Percentiles rank a stretch among this genome's conserved stretches.
These are phyloP conservation scores for Gallinago stenura DNA, from an alignment of 2,797 vertebrate species.

Conservation along the genomic window DNA sequence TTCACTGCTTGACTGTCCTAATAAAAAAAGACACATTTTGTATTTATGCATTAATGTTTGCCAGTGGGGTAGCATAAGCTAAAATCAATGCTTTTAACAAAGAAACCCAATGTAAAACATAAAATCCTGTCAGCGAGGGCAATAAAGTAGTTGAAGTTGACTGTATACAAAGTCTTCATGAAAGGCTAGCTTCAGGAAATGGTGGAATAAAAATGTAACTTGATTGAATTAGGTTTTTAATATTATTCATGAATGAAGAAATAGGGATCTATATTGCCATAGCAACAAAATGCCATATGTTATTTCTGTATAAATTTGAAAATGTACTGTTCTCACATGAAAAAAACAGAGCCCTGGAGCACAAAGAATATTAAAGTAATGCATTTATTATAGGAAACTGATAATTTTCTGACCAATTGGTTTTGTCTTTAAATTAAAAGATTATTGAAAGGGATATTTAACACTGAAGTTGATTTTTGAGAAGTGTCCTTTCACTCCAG, in stretches of 20 bases:
- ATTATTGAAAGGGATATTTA: not conserved
- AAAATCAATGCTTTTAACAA: not conserved
- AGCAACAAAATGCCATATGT: constrained; percentile 20
- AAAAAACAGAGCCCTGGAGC: constrained; percentile 21
- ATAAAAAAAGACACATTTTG: not conserved
- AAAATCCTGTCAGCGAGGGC: not conserved
- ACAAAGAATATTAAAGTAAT: constrained; percentile 18
- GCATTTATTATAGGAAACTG: not conserved
- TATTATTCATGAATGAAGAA: constrained; percentile 37
- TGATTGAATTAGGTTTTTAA: constrained; percentile 45
- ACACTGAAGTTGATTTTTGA: not conserved
- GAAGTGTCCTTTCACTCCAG: not conserved
- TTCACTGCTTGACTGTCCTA: not conserved
- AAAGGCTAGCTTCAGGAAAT: constrained; percentile 35
- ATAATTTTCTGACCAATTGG: constrained; percentile 26
- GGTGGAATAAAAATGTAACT: constrained; percentile 26
- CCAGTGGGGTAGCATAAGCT: not conserved
- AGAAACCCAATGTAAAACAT: not conserved
- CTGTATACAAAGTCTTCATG: not conserved
- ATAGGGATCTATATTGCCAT: not conserved
- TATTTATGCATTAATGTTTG: not conserved
- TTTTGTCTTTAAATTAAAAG: constrained; percentile 19
- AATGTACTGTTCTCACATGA: not conserved
- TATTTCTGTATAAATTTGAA: constrained; percentile 51
- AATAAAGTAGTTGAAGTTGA: constrained; percentile 34